Base-by-base conservation (phyloP, 2,113 vertebrate species). In the Hylia prasina region DNA sequence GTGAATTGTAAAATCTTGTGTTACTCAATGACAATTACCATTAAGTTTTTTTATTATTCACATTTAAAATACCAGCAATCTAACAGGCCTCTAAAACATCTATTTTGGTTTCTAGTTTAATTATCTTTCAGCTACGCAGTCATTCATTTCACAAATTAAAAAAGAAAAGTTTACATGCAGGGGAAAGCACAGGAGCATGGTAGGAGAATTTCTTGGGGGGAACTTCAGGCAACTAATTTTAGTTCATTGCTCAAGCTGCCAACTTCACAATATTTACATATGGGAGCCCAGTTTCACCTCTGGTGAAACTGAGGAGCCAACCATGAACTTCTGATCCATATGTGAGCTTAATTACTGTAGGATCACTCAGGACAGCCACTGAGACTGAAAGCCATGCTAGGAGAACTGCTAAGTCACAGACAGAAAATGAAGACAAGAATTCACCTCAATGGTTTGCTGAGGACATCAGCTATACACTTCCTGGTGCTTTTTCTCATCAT, bases 21-120 rank as follows among this genome's bases (percentile, higher is more conserved):
- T 94, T 87, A 87, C 40, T 93, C 45, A 91, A 82, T 82, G 69
- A 91, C n/a, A 91, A 88, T 66, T 92, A 83, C 63, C 65, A 87
- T 82, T 87, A 89, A 85, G 91, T 45, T 12, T 31, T 75, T 89
- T 92, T 39, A 95, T 90, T 84, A 76, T 91, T 95, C 87, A 76
- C 58, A 89, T 93, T 89, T 92, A 82, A 92, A 95, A 87, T 40
- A 57, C 27, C 64, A 58, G 33, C 76, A 82, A 51, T 87, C 82
- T 65, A 81, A 81, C n/a, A 85, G 70, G 40, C 47, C 66, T 93
- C 80, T 89, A 80, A 89, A 89, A 37, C 44, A 71, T 83, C 45
- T 71, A 66, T 88, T 95, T 94, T 90, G 4, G 35, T 78, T 84
- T 61, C 27, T 81, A 87, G 37, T 75, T 94, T 86, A 90, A 94